phyloP scores from a whole-genome alignment of 2,113 vertebrate genomes.

The Formicarius rufipectus region DNA sequence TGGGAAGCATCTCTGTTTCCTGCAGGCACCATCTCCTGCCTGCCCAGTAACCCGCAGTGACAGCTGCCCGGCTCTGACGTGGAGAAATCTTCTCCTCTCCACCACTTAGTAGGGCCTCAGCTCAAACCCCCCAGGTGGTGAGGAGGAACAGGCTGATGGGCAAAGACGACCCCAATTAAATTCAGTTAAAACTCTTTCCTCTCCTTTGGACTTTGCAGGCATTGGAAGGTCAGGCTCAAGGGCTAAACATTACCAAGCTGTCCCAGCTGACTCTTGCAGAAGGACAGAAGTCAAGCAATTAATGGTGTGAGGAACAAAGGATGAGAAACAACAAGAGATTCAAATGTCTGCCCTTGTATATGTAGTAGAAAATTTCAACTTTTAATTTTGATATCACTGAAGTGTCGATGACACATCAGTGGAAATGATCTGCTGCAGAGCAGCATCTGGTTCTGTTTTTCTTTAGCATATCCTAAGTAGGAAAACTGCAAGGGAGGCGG shows the following conservation, averaged over 20 bases:
- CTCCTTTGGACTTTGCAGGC: conserved; percentile 47
- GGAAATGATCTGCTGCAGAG: not conserved
- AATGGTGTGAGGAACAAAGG: conserved; percentile 48
- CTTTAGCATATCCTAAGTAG: not conserved
- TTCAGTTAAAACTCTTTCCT: conserved; percentile 66
- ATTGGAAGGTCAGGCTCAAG: conserved; percentile 66
- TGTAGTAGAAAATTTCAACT: not conserved
- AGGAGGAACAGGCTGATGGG: conserved; percentile 51
- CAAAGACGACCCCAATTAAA: conserved; percentile 76
- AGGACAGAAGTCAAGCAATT: conserved; percentile 58
- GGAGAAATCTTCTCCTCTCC: conserved; percentile 29
- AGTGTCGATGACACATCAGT: not conserved
- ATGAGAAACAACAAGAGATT: not conserved
- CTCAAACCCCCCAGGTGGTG: conserved; percentile 41
- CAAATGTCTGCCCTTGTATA: not conserved
- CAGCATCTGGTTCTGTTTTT: not conserved
- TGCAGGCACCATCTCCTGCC: conserved; percentile 76
- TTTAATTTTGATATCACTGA: not conserved
- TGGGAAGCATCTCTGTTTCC: conserved; percentile 72
- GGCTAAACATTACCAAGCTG: conserved; percentile 54
- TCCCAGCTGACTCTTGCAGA: not conserved
- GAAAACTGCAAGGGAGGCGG: not conserved
- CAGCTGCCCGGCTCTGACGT: conserved; percentile 73
- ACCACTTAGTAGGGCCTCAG: conserved; percentile 38
- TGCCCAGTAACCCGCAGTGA: conserved; percentile 78